Conservation (phyloP, 2,113 vertebrate genomes). For the Ammospiza nelsoni region DNA sequence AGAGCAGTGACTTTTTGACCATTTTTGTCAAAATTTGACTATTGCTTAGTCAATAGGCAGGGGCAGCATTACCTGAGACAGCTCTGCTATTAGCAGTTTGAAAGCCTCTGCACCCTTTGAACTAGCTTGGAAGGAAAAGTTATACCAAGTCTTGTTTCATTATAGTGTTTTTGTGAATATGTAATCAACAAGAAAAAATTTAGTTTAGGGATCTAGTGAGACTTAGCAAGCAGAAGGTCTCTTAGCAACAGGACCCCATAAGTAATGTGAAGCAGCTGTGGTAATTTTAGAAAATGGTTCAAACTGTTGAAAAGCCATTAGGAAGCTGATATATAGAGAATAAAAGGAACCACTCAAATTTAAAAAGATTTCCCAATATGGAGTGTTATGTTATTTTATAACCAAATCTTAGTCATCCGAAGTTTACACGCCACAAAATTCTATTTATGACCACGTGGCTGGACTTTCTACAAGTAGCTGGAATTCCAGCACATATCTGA, state of each 20-base stretch:
- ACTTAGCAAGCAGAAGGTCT: constrained; percentile 67
- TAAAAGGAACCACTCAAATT: constrained; percentile 79
- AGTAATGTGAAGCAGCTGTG: constrained; percentile 81
- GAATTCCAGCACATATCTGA: constrained; percentile 68
- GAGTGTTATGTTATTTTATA: constrained; percentile 77
- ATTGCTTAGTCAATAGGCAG: not conserved
- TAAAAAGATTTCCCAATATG: constrained; percentile 75
- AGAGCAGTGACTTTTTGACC: not conserved
- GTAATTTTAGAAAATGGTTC: constrained; percentile 76
- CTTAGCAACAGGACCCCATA: constrained; percentile 71
- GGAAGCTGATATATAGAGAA: constrained; percentile 81
- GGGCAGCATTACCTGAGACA: not conserved
- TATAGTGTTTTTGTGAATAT: constrained; percentile 45
- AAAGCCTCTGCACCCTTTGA: not conserved
- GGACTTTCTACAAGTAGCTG: constrained; percentile 60
- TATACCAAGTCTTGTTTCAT: not conserved
- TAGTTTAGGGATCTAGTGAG: constrained; percentile 61
- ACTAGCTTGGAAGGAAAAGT: not conserved
- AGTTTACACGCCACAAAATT: constrained; percentile 74
- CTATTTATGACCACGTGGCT: constrained; percentile 70
- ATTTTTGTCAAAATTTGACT: too few relatives aligned
- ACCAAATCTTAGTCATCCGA: constrained; percentile 73
- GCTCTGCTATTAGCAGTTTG: not conserved
- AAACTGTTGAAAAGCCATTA: constrained; percentile 83
- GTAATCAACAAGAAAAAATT: constrained; percentile 25